Evolutionary conservation across 2,113 vertebrate species (phyloP).

Genomic region (Charina bottae): DNA sequence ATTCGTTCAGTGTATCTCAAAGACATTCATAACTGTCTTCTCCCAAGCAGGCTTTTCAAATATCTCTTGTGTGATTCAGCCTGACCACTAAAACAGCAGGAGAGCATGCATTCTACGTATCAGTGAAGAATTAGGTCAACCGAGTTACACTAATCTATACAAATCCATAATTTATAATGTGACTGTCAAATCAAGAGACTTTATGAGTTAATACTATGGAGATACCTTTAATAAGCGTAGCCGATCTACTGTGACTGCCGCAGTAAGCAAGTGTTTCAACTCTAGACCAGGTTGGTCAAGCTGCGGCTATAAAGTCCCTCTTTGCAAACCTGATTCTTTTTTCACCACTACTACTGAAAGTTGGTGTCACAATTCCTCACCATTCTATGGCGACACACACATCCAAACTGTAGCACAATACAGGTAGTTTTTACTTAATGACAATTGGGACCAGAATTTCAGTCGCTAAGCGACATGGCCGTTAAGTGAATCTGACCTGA

Average conservation of each 20-base stretch:
- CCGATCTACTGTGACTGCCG: background rate
- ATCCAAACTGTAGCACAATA: background rate
- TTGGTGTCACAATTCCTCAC: background rate
- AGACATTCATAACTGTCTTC: slow-evolving; percentile 21
- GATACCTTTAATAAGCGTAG: background rate
- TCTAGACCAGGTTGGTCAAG: background rate
- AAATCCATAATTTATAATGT: slow-evolving; percentile 8
- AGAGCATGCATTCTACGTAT: slow-evolving; percentile 43
- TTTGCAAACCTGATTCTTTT: background rate
- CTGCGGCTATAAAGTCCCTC: too few relatives aligned
- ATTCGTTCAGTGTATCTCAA: background rate
- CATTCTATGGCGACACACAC: background rate
- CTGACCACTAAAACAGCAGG: slow-evolving; percentile 13
- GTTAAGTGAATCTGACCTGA: too few relatives aligned
- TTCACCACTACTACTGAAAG: background rate
- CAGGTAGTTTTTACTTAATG: too few relatives aligned
- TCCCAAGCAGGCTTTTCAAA: slow-evolving; percentile 40
- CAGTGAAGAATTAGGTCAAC: slow-evolving; percentile 58
- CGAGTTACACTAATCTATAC: slow-evolving; percentile 35
- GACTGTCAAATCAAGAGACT: slow-evolving; percentile 11
- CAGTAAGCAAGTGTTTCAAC: slow-evolving; percentile 15
- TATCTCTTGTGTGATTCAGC: slow-evolving; percentile 11
- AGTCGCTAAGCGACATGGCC: too few relatives aligned
- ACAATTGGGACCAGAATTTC: too few relatives aligned
- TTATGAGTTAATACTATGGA: slow-evolving; percentile 30